Base-by-base conservation (phyloP, 1,140 invertebrate genomes). In the Carposina sasakii region DNA sequence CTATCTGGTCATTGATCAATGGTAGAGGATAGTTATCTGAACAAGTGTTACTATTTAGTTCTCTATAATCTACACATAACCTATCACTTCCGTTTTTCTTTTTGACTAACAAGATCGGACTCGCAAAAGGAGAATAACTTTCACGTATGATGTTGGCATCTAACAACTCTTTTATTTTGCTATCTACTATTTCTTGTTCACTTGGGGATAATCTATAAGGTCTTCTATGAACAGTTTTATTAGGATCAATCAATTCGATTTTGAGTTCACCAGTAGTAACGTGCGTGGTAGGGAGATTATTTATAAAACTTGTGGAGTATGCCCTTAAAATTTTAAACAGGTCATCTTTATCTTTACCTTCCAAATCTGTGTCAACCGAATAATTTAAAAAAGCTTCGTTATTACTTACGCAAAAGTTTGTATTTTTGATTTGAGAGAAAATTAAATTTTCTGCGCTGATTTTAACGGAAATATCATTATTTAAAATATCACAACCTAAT, bases 1-100 rank as follows among this genome's bases (percentile, higher is more conserved):
- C 70, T 9, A 89, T 54, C 12, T 66, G 64, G 17, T 87, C 84
- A 26, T 76, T 74, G 10, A 88, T 86, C 3, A 73, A 28, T 0
- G 87, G 88, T 2, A 90, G 45, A 0, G 87, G 87, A 50, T 73
- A 88, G 9, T 54, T 48, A 47, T 88, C 84, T n/a, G 60, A 61
- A 2, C 61, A 54, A 0, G 81, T 87, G 2, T 77, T 53, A 1
- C 34, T 40, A 28, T 48, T 48, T n/a, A 48, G 36, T n/a, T 48
- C 47, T 19, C 47, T 40, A 16, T 30, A 48, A 16, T 48, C 47
- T 8, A 48, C 47, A 33, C 49, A 52, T 46, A 60, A 28, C 3
- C 66, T 26, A 30, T 63, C 33, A 4, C 50, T 50, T 0, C 60
- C 63, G 12, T 57, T 54, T 22, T 60, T 66, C 33, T 66, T 66